Percentiles rank a stretch among this genome's conserved stretches.
phyloP scores from a whole-genome alignment of 2,113 vertebrate species.

The Atractosteus spatula region DNA sequence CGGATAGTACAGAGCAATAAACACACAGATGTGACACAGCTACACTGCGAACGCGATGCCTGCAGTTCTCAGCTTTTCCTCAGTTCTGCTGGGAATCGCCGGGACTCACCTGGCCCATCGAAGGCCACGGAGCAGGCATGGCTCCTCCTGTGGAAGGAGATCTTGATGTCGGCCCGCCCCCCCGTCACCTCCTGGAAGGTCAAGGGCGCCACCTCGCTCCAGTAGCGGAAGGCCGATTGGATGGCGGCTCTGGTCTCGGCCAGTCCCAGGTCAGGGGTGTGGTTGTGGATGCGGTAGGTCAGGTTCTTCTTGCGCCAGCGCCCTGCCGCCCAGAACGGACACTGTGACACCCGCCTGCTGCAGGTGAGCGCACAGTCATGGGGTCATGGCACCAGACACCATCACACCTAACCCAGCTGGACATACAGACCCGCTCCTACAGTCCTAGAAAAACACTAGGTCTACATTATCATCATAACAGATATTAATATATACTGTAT shows the following conservation, averaged over 20 bases:
- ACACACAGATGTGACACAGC: background rate
- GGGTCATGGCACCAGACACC: too few relatives aligned
- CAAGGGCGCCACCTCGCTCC: constrained; percentile 70
- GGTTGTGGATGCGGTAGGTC: constrained; percentile 76
- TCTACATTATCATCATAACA: background rate
- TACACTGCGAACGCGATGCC: too few relatives aligned
- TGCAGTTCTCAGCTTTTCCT: too few relatives aligned
- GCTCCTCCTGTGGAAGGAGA: constrained; percentile 71
- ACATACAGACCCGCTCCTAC: background rate
- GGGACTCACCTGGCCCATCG: constrained; percentile 60
- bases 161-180: constrained; percentile 73
- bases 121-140: constrained; percentile 59
- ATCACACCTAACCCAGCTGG: too few relatives aligned
- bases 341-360: background rate
- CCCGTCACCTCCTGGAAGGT: constrained; percentile 71
- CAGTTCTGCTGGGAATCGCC: background rate
- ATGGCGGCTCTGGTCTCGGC: constrained; percentile 58
- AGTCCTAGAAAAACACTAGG: background rate
- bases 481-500: too few relatives aligned
- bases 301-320: constrained; percentile 77
- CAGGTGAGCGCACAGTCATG: background rate
- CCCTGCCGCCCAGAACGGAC: constrained; percentile 51
- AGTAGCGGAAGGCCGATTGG: constrained; percentile 74
- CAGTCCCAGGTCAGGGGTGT: constrained; percentile 68
- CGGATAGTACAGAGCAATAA: background rate